Conservation (phyloP, 2,113 vertebrate genomes). For the Dasyurus viverrinus region DNA sequence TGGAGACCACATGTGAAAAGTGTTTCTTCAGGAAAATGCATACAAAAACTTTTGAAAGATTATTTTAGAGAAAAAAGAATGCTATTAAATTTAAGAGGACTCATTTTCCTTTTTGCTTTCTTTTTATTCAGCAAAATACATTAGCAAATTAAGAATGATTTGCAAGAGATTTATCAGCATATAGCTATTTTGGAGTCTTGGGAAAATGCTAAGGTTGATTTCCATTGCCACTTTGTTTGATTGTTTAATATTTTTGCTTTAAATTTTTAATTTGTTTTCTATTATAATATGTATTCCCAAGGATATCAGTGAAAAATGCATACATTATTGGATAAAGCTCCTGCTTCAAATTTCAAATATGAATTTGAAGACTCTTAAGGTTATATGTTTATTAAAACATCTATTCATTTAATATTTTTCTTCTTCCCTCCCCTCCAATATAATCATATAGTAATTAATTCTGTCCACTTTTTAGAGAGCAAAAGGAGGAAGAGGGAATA, state of each 20-base stretch:
- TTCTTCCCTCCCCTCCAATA: not conserved
- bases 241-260: slow-evolving; percentile 48
- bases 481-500: slow-evolving; percentile 12
- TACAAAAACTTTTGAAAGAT: not conserved
- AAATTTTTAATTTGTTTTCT: slow-evolving; percentile 36
- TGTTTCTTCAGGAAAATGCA: not conserved
- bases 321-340: not conserved
- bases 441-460: not conserved
- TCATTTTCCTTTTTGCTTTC: not conserved
- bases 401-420: not conserved
- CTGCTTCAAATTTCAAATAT: not conserved
- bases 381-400: not conserved
- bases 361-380: not conserved
- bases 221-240: slow-evolving; percentile 23
- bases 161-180: slow-evolving; percentile 8
- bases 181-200: slow-evolving; percentile 13
- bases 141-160: not conserved
- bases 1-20: not conserved
- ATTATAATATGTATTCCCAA: slow-evolving; percentile 22
- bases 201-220: slow-evolving; percentile 23
- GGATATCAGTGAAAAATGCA: slow-evolving; percentile 11
- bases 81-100: not conserved
- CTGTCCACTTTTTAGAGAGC: slow-evolving; percentile 10
- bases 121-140: not conserved
- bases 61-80: not conserved